These are phyloP conservation scores for Drosophila navojoa DNA, from an alignment of 1,140 invertebrate genomes.

Conservation along the genomic window DNA sequence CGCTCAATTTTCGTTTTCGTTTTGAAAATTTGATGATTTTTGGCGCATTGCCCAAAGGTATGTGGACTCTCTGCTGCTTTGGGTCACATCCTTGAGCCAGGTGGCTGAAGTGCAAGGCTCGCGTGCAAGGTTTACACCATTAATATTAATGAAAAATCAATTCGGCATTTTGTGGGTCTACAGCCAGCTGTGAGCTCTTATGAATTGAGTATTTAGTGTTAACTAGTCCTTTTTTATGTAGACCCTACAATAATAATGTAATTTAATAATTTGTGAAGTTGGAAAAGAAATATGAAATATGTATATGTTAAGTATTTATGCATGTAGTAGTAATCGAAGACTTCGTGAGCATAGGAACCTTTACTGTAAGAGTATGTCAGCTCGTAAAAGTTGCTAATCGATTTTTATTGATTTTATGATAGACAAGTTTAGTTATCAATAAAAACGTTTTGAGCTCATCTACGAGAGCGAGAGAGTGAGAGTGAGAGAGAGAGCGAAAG, in stretches of 20 bases:
- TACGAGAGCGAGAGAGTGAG: too few species aligned
- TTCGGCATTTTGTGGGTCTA: conserved; percentile 27
- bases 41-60: conserved; percentile 20
- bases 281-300: too few species aligned
- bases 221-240: too few species aligned
- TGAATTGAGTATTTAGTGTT: too few species aligned
- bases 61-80: conserved; percentile 1
- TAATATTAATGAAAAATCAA: conserved; percentile 78
- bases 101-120: conserved; percentile 62
- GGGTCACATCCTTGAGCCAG: conserved; percentile 53
- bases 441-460: too few species aligned
- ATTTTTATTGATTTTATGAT: neutral
- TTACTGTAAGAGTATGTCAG: too few species aligned
- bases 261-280: too few species aligned
- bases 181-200: neutral
- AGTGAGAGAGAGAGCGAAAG: too few species aligned
- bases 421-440: neutral
- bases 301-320: too few species aligned
- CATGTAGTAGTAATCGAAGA: too few species aligned
- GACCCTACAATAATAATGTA: too few species aligned
- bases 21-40: neutral
- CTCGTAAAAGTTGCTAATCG: neutral
- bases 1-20: neutral
- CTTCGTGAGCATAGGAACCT: too few species aligned
- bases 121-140: conserved; percentile 57